Evolutionary conservation across 2,113 vertebrate species (phyloP).

Genomic region (Aramus guarauna): DNA sequence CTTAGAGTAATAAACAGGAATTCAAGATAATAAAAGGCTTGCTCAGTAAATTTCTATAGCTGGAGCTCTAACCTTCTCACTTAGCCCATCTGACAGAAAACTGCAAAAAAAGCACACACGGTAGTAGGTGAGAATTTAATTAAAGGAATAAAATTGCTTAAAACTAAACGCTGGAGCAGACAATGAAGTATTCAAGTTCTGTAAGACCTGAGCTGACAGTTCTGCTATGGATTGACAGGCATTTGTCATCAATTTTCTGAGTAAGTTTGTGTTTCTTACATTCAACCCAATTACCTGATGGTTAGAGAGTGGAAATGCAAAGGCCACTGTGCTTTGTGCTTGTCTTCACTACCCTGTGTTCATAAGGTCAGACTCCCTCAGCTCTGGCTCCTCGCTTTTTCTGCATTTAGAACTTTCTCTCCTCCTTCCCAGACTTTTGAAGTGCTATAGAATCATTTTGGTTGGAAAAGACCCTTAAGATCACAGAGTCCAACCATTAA

Average conservation of each 20-base stretch:
- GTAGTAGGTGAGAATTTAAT: background rate
- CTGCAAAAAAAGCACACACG: background rate
- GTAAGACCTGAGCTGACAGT: background rate
- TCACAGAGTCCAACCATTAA: too few relatives aligned
- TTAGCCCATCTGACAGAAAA: background rate
- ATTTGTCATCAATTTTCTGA: background rate
- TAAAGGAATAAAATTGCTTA: background rate
- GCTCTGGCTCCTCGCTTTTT: background rate
- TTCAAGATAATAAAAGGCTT: background rate
- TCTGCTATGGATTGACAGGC: background rate
- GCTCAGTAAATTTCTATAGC: background rate
- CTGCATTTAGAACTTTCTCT: background rate
- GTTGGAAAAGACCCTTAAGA: too few relatives aligned
- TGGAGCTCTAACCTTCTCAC: background rate
- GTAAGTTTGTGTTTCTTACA: background rate
- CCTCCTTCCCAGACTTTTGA: background rate
- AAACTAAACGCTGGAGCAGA: background rate
- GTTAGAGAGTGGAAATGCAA: background rate
- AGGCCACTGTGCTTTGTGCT: rapidly evolving
- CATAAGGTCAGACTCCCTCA: background rate
- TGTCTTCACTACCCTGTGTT: background rate
- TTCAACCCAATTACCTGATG: background rate
- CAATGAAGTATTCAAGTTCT: background rate
- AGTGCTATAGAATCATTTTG: background rate
- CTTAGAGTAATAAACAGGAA: background rate